phyloP scores from a whole-genome alignment of 2,888 invertebrate genomes.

The Aporophyla lueneburgensis region DNA sequence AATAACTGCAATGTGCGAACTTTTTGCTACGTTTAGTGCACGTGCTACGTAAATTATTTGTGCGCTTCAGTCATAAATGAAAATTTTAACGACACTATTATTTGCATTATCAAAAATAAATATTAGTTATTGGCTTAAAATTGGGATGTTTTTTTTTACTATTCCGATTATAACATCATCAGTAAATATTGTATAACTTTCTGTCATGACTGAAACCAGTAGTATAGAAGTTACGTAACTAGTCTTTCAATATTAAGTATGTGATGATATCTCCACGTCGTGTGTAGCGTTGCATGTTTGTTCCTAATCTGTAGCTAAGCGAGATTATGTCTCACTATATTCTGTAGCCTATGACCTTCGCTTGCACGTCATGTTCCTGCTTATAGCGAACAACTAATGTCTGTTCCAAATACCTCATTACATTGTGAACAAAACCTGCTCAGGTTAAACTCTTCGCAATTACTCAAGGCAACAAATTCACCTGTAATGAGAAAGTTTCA shows the following conservation, averaged over 20 bases:
- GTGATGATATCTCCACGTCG: background rate
- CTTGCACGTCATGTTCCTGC: constrained; percentile 30
- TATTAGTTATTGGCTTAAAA: background rate
- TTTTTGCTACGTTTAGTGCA: background rate
- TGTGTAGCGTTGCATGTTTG: constrained; percentile 39
- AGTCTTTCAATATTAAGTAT: background rate
- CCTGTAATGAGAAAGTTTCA: background rate
- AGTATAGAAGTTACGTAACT: background rate
- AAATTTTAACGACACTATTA: background rate
- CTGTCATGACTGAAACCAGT: background rate
- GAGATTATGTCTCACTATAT: constrained; percentile 49
- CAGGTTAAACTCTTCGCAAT: background rate
- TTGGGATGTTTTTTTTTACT: background rate
- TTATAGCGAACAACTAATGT: constrained; percentile 30
- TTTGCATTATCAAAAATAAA: background rate
- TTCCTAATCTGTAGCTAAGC: constrained; percentile 49
- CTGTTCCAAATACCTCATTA: background rate
- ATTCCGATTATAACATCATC: background rate
- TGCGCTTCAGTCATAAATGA: background rate
- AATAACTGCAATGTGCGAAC: constrained; percentile 50
- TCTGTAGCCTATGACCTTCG: constrained; percentile 22
- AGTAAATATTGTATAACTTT: background rate
- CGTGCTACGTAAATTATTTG: constrained; percentile 10
- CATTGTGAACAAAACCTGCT: background rate
- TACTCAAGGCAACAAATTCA: background rate